Base-by-base conservation (phyloP, 1,140 invertebrate genomes). In the Heliothis subflexa region DNA sequence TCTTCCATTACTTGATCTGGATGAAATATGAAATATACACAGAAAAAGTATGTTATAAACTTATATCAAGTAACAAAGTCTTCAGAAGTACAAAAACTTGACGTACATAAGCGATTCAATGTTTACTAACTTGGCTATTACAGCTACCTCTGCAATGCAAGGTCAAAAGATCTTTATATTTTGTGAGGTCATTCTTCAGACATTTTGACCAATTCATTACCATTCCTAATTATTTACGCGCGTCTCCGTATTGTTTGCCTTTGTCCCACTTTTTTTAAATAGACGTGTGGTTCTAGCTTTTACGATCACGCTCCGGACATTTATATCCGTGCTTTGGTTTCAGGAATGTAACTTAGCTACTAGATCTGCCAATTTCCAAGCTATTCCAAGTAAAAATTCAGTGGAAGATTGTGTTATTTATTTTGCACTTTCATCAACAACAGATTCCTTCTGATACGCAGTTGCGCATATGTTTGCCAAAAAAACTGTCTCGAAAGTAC, bases 141-240 rank as follows among this genome's bases (percentile, higher is more conserved):
- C 16, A 10, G 28, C 10, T 40, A 61, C 61, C n/a, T 64, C 10
- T 21, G 21, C 16, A 18, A 47, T 11, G 62, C 62, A 66, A 66
- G 40, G 62, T 66, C 62, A 33, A 47, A 47, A 64, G 18, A 66
- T 66, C 55, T 28, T 28, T 47, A 16, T 47, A 47, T 47, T 66
- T 18, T n/a, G 55, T 33, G 33, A 18, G 18, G 14, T 78, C 33
- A 49, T 55, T 45, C 49, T 68, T 78, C 66, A 70, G 47, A 70
- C 45, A 18, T 70, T 70, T 70, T 70, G 66, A 70, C 66, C 21
- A 70, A 70, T 70, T 70, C 18, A 70, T 70, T 70, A 70, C 66
- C 47, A 70, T 70, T 70, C 25, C 12, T 70, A 50, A 70, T 70
- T 28, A 70, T 70, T 70, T 50, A 70, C 47, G 66, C 64, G 64